Evolutionary conservation across 2,888 invertebrate genomes (phyloP), one percentile per base, ranked within the genome.

Genomic region (Apoda limacodes): DNA sequence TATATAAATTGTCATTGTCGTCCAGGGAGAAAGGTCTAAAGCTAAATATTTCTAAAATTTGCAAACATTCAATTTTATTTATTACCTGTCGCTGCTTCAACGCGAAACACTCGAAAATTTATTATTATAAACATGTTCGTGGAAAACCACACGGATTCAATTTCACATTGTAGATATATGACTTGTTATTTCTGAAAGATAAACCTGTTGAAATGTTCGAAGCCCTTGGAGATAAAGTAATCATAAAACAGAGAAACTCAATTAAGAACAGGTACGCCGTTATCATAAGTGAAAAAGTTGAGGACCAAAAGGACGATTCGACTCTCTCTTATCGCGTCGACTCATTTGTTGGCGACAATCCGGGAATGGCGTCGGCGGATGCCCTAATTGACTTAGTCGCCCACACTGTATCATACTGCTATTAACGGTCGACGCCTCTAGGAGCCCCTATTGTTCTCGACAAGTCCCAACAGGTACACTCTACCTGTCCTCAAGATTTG

Each of bases 341-440:
- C 58, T 70, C 70, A 76, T 75, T 76, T 75, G 76, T 70, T 61
- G 71, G 59, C 57, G 64, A 65, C 74, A 74, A 78, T 80, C 78
- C 72, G 57, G 76, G 78, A 80, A 80, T 69, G 66, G 67, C 56
- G 72, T 58, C 74, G 71, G 63, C 74, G 76, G 76, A 78, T 74
- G 75, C 63, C 64, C 76, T 80, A 76, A 78, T 78, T 78, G 78
- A 76, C 74, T 69, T 66, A 56, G 66, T 70, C 76, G 76, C 78
- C 80, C 70, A 80, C 78, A 64, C 71, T 61, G 61, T 60, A 69
- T 74, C 64, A 66, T 63, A 66, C 61, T 54, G 57, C 67, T 60
- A 76, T 75, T 75, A 74, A 61, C 60, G 49, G 60, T 45, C 55
- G 62, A 61, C 68, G 68, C 57, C 63, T 68, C 66, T 71, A 66